phyloP scores from a whole-genome alignment of 2,888 invertebrate genomes.

The Xanthorhoe designata region DNA sequence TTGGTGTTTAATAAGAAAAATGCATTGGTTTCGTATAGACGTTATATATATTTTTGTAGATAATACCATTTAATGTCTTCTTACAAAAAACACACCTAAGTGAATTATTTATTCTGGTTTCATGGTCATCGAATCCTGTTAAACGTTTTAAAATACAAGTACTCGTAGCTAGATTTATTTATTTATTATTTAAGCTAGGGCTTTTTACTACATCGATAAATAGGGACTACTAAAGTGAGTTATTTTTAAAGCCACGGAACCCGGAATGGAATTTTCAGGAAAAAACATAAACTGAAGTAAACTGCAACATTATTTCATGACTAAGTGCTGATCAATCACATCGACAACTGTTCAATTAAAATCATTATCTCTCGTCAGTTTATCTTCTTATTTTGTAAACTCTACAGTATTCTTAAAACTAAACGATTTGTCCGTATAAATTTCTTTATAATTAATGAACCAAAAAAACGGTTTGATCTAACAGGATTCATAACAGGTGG shows the following conservation, averaged over 20 bases:
- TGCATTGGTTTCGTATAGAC: neutral
- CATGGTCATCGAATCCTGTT: neutral
- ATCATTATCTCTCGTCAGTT: neutral
- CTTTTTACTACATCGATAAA: too few species aligned
- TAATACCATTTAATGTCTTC: too few species aligned
- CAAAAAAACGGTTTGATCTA: slow-evolving; percentile 72
- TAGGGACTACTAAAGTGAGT: too few species aligned
- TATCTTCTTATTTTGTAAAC: slow-evolving; percentile 46
- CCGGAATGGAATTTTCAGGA: neutral
- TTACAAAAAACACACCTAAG: too few species aligned
- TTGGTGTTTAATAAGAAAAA: neutral
- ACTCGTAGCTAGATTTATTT: too few species aligned
- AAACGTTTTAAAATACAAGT: too few species aligned
- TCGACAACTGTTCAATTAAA: neutral
- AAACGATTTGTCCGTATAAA: slow-evolving; percentile 77
- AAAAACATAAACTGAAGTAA: neutral
- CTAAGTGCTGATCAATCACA: neutral
- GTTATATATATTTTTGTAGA: too few species aligned
- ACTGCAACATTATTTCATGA: neutral
- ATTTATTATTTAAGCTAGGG: too few species aligned
- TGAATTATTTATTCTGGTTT: neutral
- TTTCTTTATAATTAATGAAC: slow-evolving; percentile 79
- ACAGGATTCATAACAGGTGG: slow-evolving; percentile 82
- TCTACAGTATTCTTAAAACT: slow-evolving; percentile 55
- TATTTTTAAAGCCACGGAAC: neutral